Conservation (phyloP, 2,888 invertebrate species). For the Rhagonycha lutea region DNA sequence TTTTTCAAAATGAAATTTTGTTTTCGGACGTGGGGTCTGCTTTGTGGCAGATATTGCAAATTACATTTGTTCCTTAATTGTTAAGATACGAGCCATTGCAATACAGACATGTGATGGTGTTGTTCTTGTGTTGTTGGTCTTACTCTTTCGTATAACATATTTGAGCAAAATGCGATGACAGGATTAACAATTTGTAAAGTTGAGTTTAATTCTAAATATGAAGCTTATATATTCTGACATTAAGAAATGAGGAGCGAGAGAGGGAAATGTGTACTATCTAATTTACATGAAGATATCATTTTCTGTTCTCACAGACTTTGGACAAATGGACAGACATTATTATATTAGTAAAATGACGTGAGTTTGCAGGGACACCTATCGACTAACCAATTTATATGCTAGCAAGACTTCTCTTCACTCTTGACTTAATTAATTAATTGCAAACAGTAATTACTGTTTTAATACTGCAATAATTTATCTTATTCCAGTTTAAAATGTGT, state of each 20-base stretch:
- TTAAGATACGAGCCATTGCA: background rate
- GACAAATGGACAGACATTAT: conserved; percentile 32
- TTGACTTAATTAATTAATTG: conserved; percentile 21
- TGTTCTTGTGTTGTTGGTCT: background rate
- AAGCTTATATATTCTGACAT: conserved; percentile 34
- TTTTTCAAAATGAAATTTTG: background rate
- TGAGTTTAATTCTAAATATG: conserved; percentile 34
- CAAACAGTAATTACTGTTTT: conserved; percentile 4
- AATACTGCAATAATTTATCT: background rate
- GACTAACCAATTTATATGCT: conserved; percentile 27
- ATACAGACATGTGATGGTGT: background rate
- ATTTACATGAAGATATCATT: conserved; percentile 44
- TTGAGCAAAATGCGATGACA: conserved; percentile 38
- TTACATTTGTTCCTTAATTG: background rate
- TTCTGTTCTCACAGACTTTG: conserved; percentile 35
- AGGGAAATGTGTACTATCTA: conserved; percentile 44
- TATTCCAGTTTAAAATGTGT: background rate
- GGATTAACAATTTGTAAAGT: conserved; percentile 44
- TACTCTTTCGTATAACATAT: conserved; percentile 28
- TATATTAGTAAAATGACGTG: conserved; percentile 27
- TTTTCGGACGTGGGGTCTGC: background rate
- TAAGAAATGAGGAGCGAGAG: conserved; percentile 34
- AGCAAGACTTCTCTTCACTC: conserved; percentile 19
- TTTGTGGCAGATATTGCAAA: background rate
- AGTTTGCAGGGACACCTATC: conserved; percentile 26